These are phyloP conservation scores for Scalopus aquaticus DNA, from an alignment of 2,113 vertebrate species.

Conservation along the genomic window DNA sequence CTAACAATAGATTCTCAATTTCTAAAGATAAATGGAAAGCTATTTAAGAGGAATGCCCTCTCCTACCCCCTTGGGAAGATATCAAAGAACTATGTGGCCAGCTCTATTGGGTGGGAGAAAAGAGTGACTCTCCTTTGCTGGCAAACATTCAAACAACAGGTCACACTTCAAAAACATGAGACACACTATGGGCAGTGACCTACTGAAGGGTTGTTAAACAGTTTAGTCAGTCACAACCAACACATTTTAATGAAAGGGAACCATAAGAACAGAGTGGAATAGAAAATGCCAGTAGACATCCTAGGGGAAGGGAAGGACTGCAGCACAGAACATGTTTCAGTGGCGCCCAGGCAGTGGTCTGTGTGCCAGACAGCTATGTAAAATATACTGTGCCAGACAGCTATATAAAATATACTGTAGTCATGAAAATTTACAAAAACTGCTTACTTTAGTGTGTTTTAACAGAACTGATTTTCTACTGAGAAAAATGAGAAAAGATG, in stretches of 20 bases:
- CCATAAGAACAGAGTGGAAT: not conserved
- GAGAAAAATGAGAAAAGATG: not conserved
- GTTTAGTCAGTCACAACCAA: not conserved
- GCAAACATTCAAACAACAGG: not conserved
- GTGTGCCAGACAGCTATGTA: not conserved
- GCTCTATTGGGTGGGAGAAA: not conserved
- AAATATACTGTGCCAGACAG: too few species aligned
- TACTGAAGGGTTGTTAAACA: not conserved
- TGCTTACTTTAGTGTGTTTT: not conserved
- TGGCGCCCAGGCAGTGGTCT: not conserved
- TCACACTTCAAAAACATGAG: not conserved
- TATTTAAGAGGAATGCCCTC: not conserved
- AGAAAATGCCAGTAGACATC: not conserved
- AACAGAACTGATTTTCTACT: not conserved
- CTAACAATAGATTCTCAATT: not conserved
- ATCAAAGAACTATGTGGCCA: not conserved
- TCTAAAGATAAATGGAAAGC: not conserved
- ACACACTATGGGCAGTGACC: not conserved
- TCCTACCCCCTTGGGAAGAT: too few species aligned
- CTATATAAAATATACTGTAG: not conserved
- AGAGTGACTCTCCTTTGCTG: not conserved
- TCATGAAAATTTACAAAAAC: not conserved
- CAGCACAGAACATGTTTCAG: rapidly evolving
- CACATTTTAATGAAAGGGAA: not conserved
- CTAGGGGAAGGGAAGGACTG: not conserved